Evolutionary conservation across 1,140 invertebrate species (phyloP), one percentile per base, ranked within the genome.

Genomic region (Aricia agestis): DNA sequence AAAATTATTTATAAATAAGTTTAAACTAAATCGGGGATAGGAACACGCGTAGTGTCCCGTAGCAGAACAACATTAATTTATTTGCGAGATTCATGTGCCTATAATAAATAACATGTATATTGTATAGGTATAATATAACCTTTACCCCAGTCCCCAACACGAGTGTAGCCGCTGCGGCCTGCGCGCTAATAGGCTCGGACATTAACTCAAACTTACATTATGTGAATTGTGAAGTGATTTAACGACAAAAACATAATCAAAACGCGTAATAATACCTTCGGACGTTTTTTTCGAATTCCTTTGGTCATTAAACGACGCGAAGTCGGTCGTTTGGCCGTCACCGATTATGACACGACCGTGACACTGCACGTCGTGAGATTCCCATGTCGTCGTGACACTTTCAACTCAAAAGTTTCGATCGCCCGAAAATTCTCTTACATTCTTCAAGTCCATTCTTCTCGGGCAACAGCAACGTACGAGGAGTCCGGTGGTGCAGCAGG

Each of bases 311-410:
- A 63, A 63, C 18, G 17, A 25, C 59, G 59, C 59, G 18, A 9
- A 25, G 17, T 18, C 18, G 19, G 19, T 59, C n/a, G 18, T 63
- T 19, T 63, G 59, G 59, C 10, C 10, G 18, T 63, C 59, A 17
- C 59, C 18, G 59, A 63, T 63, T 63, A 63, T 63, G 59, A 63
- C 59, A 63, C 19, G 59, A 25, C 59, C 59, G 59, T 63, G 59
- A 63, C 59, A 31, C 19, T 63, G 59, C 59, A 63, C 18, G 59
- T 6, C 59, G 59, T 63, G 19, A 19, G 18, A 3, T 63, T 18
- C 45, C 45, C 45, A 52, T 63, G 59, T 11, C 18, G 18, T 25
- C 19, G 25, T 19, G 18, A 63, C 59, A 63, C 17, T 17, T 59
- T 52, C 13, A 17, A 18, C 58, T 25, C 59, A 11, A 63, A 19